Evolutionary conservation across 2,797 vertebrate species (phyloP), one percentile per base, ranked within the genome.

Genomic region (Peromyscus attwateri): DNA sequence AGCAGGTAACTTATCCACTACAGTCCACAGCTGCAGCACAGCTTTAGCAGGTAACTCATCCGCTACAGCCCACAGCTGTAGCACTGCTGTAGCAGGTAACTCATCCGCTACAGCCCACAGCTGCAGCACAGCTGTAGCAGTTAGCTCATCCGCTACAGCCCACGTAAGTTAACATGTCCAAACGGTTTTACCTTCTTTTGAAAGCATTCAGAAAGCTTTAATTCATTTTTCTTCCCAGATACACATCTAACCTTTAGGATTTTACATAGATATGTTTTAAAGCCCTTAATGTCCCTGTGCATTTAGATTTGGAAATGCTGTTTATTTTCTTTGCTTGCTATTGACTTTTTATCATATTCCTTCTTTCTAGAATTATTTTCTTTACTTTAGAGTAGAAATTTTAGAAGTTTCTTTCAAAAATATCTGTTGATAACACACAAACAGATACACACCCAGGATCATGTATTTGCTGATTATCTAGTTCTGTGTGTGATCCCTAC

Each of bases 391-490:
- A 68, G 23, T 79, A 27, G 2, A 91, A 16, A 89, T 40, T 82
- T 91, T 27, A 46, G 31, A 89, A 82, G 92, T 64, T 95, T 95
- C 21, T 92, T 91, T 87, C 87, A 68, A 46, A 71, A 91, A 10
- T 0, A 34, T 82, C 4, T 93, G 8, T 88, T 94, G 43, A 2
- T 84, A 93, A 87, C 46, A 79, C 7, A 77, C 73, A 52, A 52
- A 76, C 10, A 37, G 17, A 31, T 49, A 9, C 29, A 29, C 43
- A 76, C 13, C 25, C 80, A 62, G 25, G 25, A 60, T 0, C 3
- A 40, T 43, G 0, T 79, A 43, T 80, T 88, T 94, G 13, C 31
- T 84, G 2, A 40, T 1, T 49, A 29, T n/a, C 14, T 73, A 87
- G 77, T 60, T 62, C 31, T 73, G 19, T 12, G 4, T 64, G 6